A percentile compares a stretch with the other conserved stretches of the same genome.
phyloP scores from a whole-genome alignment of 2,113 vertebrate species.

The Ondatra zibethicus region DNA sequence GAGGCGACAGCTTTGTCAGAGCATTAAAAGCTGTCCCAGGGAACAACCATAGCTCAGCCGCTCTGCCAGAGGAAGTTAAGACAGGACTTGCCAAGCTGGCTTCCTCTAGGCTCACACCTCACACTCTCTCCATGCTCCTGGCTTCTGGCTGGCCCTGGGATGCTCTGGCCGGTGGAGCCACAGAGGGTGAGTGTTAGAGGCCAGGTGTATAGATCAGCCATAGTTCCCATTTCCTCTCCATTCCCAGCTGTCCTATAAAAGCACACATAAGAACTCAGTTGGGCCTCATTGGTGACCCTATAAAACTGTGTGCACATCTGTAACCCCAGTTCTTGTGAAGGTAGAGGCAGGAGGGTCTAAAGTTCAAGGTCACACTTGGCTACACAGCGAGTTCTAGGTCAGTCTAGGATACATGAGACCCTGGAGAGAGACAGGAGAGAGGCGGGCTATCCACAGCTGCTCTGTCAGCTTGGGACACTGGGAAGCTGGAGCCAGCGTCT shows the following conservation, averaged over 20 bases:
- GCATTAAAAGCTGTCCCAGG: not conserved
- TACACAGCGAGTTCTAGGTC: not conserved
- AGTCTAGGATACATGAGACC: not conserved
- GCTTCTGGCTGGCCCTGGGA: not conserved
- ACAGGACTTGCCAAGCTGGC: not conserved
- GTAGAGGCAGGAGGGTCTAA: not conserved
- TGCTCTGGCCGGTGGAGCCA: not conserved
- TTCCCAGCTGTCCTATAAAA: not conserved
- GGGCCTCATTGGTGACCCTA: not conserved
- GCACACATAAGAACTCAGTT: too few species aligned
- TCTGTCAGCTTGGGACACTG: not conserved
- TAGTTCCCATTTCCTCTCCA: not conserved
- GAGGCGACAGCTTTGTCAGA: not conserved
- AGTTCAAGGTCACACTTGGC: not conserved
- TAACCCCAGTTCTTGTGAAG: not conserved
- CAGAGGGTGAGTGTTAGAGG: not conserved
- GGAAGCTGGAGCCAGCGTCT: not conserved
- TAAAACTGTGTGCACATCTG: not conserved
- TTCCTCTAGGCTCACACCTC: not conserved
- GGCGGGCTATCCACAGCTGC: not conserved
- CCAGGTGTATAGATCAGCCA: not conserved
- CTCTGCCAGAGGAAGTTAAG: not conserved
- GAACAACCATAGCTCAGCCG: not conserved
- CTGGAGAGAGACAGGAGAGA: not conserved
- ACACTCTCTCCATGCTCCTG: not conserved